Base-by-base conservation (phyloP, 2,797 vertebrate genomes). In the Cygnus olor region DNA sequence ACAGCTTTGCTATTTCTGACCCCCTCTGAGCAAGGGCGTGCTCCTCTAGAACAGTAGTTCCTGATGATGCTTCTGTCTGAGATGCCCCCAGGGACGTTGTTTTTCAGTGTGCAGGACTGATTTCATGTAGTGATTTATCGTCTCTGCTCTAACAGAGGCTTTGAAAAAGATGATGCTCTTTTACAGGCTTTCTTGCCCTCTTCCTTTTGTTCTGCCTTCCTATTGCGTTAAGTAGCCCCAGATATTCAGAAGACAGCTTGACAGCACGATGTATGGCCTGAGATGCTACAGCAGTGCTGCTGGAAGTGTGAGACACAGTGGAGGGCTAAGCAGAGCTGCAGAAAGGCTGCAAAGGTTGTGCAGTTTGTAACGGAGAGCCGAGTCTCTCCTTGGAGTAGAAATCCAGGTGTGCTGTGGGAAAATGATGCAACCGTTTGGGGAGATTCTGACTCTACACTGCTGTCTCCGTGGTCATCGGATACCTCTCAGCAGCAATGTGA, bases 391-490 rank as follows among this genome's bases (percentile, higher is more conserved):
- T 5, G 3, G 83, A 44, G 24, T 17, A 28, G n/a, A 84, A 89
- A 47, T 30, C 25, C 87, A 92, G 87, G 71, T 91, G 82, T 60
- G 63, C 38, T 53, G 60, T 87, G 76, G 82, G 89, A 85, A 78
- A 58, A 24, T 32, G 76, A 83, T 72, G 61, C 74, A 80, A 38
- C 49, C 51, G 9, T 68, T 34, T 17, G 2, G 80, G 61, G 58
- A 76, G 85, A 20, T 49, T 38, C 80, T 34, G 69, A 8, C 32
- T 61, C 12, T 44, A 13, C 38, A 0, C 47, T 2, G 5, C 57
- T 14, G 22, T 74, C 6, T 53, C 45, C 3, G 0, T 14, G 38
- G 22, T 57, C 17, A 0, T 8, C 0, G 0, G 85, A 27, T 64
- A 24, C 53, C 49, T 83, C 14, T 68, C 0, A 3, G 61, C 66